Conservation (phyloP, 2,113 vertebrate genomes). For the Coregonus clupeaformis region DNA sequence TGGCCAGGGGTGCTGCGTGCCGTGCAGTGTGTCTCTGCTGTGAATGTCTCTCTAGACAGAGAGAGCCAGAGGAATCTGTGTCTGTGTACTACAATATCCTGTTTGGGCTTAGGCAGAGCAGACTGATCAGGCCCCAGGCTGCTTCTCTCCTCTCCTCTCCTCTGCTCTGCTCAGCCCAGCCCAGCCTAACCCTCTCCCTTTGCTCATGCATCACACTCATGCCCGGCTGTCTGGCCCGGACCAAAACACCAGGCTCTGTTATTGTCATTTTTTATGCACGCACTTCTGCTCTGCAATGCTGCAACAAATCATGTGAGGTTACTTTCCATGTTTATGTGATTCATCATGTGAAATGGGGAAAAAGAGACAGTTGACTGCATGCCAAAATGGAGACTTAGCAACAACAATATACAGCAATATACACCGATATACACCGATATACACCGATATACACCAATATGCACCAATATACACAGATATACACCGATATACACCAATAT, state of each 20-base stretch:
- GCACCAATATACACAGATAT: too few relatives aligned
- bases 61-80: slow-evolving; percentile 57
- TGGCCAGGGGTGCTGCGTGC: background rate
- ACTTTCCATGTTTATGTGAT: slow-evolving; percentile 22
- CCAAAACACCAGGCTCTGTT: slow-evolving; percentile 46
- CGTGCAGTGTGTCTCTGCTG: background rate
- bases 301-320: slow-evolving; percentile 15
- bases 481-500: too few relatives aligned
- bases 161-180: too few relatives aligned
- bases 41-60: slow-evolving; percentile 38
- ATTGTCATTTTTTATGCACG: slow-evolving; percentile 34
- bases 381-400: slow-evolving; percentile 34
- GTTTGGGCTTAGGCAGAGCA: slow-evolving; percentile 55
- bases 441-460: too few relatives aligned
- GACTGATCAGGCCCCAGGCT: slow-evolving; percentile 18
- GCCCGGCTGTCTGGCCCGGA: background rate
- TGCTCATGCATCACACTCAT: slow-evolving; percentile 25
- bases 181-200: background rate
- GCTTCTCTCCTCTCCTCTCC: slow-evolving; percentile 21
- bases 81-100: slow-evolving; percentile 71
- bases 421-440: too few relatives aligned
- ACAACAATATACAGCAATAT: slow-evolving; percentile 14
- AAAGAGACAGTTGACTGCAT: slow-evolving; percentile 4
- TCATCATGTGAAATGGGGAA: slow-evolving; percentile 5
- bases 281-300: slow-evolving; percentile 20